Evolutionary conservation across 2,888 invertebrate species (phyloP), one percentile per base, ranked within the genome.

Genomic region (Stenchaetothrips biformis): DNA sequence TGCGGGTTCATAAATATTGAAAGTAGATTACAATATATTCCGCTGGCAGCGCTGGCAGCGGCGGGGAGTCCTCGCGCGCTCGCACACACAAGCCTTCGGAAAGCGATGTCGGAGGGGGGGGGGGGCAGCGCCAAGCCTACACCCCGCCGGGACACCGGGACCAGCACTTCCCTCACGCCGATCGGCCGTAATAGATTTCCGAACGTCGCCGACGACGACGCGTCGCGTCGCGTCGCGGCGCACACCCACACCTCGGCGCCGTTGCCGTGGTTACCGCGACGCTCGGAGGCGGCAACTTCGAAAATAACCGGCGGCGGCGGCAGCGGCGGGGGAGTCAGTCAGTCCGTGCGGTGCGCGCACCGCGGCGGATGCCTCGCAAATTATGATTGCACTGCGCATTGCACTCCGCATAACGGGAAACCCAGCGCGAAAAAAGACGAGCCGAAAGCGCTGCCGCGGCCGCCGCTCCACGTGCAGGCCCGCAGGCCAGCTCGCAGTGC

Each of bases 1-100:
- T 74, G 67, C 67, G 67, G 67, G 67, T 74, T 74, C 67, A 74
- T 74, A 74, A 74, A 74, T 74, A 74, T 74, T 74, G 67, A 74
- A 74, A 74, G 67, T 74, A 74, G 67, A 74, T 74, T 74, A 74
- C 67, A 74, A 74, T 74, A 74, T 74, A 74, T 74, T 74, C 67
- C 67, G 67, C 67, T 18, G 18, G 67, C 67, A n/a, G n/a, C n/a
- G n/a, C n/a, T n/a, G 21, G 67, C 53, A 13, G 16, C 67, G 67
- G 21, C 6, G 67, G n/a, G 21, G n/a, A 67, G 53, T 37, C 37
- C 37, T 37, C 37, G 53, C 53, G 53, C 67, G 67, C n/a, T n/a
- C 67, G 21, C 67, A 67, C 67, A 67, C 67, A 67, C 67, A n/a
- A 37, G 37, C 37, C 37, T 37, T 37, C 37, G 37, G 37, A 37